phyloP scores from a whole-genome alignment of 2,888 invertebrate species.

The Tholera decimalis region DNA sequence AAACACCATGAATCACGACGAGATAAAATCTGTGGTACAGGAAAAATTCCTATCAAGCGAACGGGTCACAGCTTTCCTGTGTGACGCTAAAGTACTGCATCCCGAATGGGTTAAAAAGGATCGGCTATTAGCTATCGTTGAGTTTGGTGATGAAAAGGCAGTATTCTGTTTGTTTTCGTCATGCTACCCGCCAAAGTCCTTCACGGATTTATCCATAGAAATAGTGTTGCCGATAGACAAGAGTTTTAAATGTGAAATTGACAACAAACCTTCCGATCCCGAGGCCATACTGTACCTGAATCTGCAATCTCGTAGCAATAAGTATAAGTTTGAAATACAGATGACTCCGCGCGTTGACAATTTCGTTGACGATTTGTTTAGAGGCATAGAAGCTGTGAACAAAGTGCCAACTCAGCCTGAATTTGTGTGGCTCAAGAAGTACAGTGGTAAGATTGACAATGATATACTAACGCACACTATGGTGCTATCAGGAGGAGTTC shows the following conservation, averaged over 20 bases:
- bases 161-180: slow-evolving; percentile 90
- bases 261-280: slow-evolving; percentile 91
- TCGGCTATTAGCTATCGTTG: slow-evolving; percentile 86
- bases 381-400: slow-evolving; percentile 93
- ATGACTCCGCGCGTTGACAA: slow-evolving; percentile 92
- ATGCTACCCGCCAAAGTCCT: slow-evolving; percentile 93
- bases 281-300: slow-evolving; percentile 89
- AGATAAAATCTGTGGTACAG: slow-evolving; percentile 87
- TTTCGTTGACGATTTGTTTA: slow-evolving; percentile 94
- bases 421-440: slow-evolving; percentile 92
- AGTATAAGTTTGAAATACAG: slow-evolving; percentile 89
- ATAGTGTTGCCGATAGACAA: slow-evolving; percentile 95
- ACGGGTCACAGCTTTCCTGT: slow-evolving; percentile 85
- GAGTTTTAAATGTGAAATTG: slow-evolving; percentile 95
- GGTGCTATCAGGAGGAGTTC: slow-evolving; percentile 79
- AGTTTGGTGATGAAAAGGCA: slow-evolving; percentile 89
- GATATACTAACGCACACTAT: slow-evolving; percentile 81
- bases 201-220: slow-evolving; percentile 95
- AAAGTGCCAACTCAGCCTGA: slow-evolving; percentile 85
- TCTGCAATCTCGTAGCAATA: slow-evolving; percentile 85
- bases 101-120: slow-evolving; percentile 88
- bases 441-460: slow-evolving; percentile 86
- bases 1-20: slow-evolving; percentile 88
- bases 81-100: slow-evolving; percentile 87
- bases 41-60: slow-evolving; percentile 89